phyloP scores from a whole-genome alignment of 2,797 vertebrate species.

The Sebastes matsubarae region DNA sequence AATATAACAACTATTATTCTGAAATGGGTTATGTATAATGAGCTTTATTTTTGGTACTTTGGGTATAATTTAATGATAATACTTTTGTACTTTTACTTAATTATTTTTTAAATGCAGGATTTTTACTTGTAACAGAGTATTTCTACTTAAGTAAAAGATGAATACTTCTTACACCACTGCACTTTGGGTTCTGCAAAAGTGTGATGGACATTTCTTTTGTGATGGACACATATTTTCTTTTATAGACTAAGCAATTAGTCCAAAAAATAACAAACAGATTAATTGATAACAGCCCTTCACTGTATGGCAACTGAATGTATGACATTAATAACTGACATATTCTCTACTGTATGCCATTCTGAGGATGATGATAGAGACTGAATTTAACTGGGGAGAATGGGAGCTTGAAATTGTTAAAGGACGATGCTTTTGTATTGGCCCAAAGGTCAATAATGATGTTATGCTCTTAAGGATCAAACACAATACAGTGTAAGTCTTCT shows the following conservation, averaged over 20 bases:
- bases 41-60: neutral
- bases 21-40: neutral
- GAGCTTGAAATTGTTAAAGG: rapidly evolving
- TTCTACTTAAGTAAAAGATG: neutral
- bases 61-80: neutral
- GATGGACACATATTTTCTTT: neutral
- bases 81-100: neutral
- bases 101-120: neutral
- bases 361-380: neutral
- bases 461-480: neutral
- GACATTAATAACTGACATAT: neutral
- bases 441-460: neutral
- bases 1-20: neutral
- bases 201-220: neutral
- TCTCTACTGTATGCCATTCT: neutral
- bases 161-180: neutral
- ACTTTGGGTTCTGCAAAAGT: neutral
- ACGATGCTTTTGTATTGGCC: neutral
- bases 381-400: neutral
- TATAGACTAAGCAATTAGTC: neutral
- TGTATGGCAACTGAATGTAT: neutral
- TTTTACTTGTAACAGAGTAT: neutral
- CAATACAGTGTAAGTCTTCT: neutral
- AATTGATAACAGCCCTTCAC: neutral
- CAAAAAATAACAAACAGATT: neutral